phyloP scores from a whole-genome alignment of 2,113 vertebrate genomes.

The Passer domesticus region DNA sequence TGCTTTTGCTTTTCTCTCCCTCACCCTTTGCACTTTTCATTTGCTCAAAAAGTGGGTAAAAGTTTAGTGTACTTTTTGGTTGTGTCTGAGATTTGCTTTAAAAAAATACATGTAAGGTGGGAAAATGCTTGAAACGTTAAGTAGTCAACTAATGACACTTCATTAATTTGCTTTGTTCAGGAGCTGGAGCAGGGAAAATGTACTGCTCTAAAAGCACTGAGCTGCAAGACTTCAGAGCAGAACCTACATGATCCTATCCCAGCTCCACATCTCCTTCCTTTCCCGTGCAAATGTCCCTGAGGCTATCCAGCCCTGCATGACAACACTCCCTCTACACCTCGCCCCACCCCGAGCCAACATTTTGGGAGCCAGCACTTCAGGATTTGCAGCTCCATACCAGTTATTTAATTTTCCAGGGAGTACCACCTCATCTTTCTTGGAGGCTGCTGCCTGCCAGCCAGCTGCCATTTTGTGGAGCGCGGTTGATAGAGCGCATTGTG shows the following conservation, averaged over 20 bases:
- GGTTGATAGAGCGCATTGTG: not conserved
- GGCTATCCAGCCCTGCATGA: not conserved
- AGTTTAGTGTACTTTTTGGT: not conserved
- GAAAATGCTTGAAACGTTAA: not conserved
- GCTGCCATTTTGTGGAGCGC: conserved; percentile 12
- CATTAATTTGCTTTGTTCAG: not conserved
- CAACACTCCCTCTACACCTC: not conserved
- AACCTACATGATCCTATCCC: not conserved
- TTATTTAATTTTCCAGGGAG: conserved; percentile 36
- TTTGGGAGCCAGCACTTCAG: not conserved
- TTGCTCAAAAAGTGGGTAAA: not conserved
- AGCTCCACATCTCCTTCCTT: not conserved
- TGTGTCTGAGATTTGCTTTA: not conserved
- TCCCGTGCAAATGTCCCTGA: not conserved
- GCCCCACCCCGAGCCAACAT: not conserved
- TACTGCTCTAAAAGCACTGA: not conserved
- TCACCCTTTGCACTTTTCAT: not conserved
- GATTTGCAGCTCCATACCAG: not conserved
- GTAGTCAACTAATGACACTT: not conserved
- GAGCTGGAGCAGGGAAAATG: not conserved
- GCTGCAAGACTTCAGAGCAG: not conserved
- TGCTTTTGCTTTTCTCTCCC: not conserved
- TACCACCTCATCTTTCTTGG: not conserved
- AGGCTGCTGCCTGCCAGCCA: conserved; percentile 10
- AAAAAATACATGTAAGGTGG: not conserved